Evolutionary conservation across 92 coral and sea anemone species (phyloP).

Genomic region (Montipora capitata): DNA sequence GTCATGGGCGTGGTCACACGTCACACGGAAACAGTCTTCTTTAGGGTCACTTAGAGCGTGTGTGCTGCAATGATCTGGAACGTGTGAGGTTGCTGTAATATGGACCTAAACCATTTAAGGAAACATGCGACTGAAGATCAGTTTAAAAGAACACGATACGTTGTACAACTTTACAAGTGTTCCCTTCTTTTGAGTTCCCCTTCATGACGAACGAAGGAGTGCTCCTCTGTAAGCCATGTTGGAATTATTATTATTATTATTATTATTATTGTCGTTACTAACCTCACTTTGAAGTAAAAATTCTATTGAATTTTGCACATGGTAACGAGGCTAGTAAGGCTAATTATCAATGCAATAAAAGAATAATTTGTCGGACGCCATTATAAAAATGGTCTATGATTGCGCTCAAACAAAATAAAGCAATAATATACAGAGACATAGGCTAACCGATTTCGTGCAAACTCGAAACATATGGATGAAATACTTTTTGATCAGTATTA

Average conservation of each 20-base stretch:
- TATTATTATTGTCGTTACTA: not conserved
- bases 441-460: not conserved
- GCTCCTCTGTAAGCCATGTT: not conserved
- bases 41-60: conserved; percentile 29
- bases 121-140: not conserved
- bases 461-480: not conserved
- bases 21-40: conserved; percentile 7
- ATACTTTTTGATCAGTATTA: not conserved
- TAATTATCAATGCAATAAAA: too few species aligned
- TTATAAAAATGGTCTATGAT: not conserved
- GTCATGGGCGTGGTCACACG: conserved; percentile 43
- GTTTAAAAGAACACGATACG: not conserved
- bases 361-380: too few species aligned
- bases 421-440: not conserved
- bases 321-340: not conserved
- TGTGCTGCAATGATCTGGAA: conserved; percentile 36
- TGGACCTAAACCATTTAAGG: conserved; percentile 23
- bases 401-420: not conserved
- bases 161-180: not conserved
- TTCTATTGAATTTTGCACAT: too few species aligned
- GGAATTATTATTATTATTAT: not conserved
- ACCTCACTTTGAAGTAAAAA: too few species aligned
- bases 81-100: conserved; percentile 11
- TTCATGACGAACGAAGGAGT: not conserved
- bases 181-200: not conserved